Conservation (phyloP, 2,888 invertebrate species). For the Acleris emargana region DNA sequence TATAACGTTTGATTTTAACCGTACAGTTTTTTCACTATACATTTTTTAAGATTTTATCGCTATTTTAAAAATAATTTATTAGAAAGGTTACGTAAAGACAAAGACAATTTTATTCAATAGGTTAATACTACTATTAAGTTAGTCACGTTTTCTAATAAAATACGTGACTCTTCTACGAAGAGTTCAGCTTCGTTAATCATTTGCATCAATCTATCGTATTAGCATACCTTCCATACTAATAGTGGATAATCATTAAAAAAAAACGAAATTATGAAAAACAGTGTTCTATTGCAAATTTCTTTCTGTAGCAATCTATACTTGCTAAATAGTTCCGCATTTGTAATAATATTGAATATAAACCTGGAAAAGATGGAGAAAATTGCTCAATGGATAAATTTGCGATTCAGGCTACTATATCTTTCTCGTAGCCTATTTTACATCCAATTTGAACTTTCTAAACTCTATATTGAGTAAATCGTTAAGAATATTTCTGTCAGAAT, state of each 20-base stretch:
- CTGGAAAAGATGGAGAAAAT: conserved; percentile 6
- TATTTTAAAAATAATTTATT: neutral
- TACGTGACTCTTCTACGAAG: conserved; percentile 14
- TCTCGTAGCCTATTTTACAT: conserved; percentile 21
- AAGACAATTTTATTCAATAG: conserved; percentile 13
- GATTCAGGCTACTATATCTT: conserved; percentile 14
- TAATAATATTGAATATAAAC: too few relatives aligned
- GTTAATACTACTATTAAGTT: conserved; percentile 15
- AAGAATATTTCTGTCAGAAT: conserved; percentile 11
- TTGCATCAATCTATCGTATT: conserved; percentile 6
- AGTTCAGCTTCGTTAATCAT: conserved; percentile 4
- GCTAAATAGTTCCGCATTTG: neutral
- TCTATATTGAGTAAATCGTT: conserved; percentile 21
- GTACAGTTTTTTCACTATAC: neutral
- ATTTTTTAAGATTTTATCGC: conserved; percentile 1
- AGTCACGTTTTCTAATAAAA: conserved; percentile 11
- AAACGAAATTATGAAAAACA: too few relatives aligned
- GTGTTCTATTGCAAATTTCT: too few relatives aligned
- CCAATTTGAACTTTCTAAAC: conserved; percentile 19
- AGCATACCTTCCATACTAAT: too few relatives aligned
- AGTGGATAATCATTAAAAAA: too few relatives aligned
- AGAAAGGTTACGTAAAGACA: neutral
- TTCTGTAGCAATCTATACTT: neutral
- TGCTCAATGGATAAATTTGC: conserved; percentile 29
- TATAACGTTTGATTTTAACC: conserved; percentile 20